Base-by-base conservation (phyloP, 2,797 vertebrate species). In the Betta splendens region DNA sequence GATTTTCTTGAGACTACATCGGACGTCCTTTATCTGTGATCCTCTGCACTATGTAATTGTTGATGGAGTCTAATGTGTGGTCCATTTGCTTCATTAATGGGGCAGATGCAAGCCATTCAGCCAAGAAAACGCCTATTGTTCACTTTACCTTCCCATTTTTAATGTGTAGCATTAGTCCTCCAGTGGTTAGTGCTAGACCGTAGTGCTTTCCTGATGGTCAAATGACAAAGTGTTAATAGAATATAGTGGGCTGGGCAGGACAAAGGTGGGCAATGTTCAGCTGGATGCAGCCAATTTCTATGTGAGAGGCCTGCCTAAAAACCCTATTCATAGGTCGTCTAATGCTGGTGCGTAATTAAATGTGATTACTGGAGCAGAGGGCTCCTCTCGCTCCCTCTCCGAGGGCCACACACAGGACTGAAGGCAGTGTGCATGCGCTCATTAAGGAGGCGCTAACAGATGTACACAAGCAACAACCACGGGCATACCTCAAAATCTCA, bases 231-330 rank as follows among this genome's bases (percentile, higher is more conserved):
- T 89, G 87, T 89, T 90, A 89, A 92, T 89, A 92, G 90, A 92
- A 90, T 86, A 88, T 77, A 85, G 86, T 63, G 73, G 85, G 83
- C 81, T 52, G 56, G 45, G 80, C 64, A 81, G 89, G 89, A 92
- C 91, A 92, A 92, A 92, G 91, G 90, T 92, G 86, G 87, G 87
- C 89, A 91, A 92, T 92, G 91, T 92, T 90, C 90, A 80, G 86
- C 84, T 87, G 87, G 90, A 89, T 87, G 90, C 85, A 83, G 77
- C 83, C 86, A 85, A 80, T 90, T 90, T 89, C 84, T 87, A 87
- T 86, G 85, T 87, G 82, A 91, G 87, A 89, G 89, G 89, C 84
- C 85, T 85, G 88, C 81, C 89, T 90, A 91, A 91, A 91, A 91
- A 89, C 84, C 86, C 89, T 69, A 90, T 92, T 92, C 91, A 91